Evolutionary conservation across 2,888 invertebrate genomes (phyloP).

Genomic region (Toxonevra muliebris): DNA sequence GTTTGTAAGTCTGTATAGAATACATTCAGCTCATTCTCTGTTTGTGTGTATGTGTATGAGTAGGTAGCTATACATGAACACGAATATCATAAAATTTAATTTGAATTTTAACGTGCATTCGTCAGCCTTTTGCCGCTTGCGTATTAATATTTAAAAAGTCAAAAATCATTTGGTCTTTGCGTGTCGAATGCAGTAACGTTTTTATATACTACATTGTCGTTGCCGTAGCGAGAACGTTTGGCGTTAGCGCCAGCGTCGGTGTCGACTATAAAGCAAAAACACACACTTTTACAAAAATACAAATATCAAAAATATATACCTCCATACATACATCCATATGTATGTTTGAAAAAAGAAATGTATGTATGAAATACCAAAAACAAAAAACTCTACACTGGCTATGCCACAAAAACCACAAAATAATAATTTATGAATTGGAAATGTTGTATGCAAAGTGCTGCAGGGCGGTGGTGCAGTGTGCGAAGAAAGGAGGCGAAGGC

Average conservation of each 20-base stretch:
- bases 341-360: not conserved
- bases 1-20: too few relatives aligned
- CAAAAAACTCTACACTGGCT: not conserved
- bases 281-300: too few relatives aligned
- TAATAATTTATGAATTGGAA: conserved; percentile 26
- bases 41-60: not conserved
- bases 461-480: not conserved
- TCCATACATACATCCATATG: not conserved
- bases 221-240: too few relatives aligned
- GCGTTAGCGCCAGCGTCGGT: too few relatives aligned
- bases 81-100: conserved; percentile 25
- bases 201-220: too few relatives aligned
- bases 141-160: conserved; percentile 39
- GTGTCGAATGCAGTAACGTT: not conserved
- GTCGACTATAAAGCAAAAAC: too few relatives aligned
- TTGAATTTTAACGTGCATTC: conserved; percentile 31
- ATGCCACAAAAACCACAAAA: conserved; percentile 20
- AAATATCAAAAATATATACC: not conserved
- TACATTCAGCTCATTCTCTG: too few relatives aligned
- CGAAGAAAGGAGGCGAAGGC: not conserved
- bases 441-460: conserved; percentile 32
- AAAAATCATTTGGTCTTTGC: conserved; percentile 25
- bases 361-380: not conserved
- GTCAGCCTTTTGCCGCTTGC: conserved; percentile 25
- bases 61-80: not conserved